A percentile compares a stretch with the other conserved stretches of the same genome.
These are phyloP conservation scores for Aptenodytes forsteri DNA, from an alignment of 2,113 vertebrate species.

Conservation along the genomic window DNA sequence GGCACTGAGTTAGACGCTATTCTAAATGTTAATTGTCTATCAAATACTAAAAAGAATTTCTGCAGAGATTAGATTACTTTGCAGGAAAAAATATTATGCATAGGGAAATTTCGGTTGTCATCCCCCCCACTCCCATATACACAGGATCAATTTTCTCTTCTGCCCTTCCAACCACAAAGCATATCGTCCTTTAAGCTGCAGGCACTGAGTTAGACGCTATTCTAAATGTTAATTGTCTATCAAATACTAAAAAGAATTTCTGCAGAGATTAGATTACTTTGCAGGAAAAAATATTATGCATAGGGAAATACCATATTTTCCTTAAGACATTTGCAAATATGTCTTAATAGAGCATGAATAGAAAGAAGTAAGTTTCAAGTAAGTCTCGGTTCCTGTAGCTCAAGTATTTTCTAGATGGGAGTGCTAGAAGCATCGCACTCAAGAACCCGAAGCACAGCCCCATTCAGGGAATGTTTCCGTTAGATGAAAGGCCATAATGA, in stretches of 20 bases:
- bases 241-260: not conserved
- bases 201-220: not conserved
- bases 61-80: not conserved
- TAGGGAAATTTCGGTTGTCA: not conserved
- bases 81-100: not conserved
- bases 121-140: not conserved
- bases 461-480: not conserved
- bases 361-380: not conserved
- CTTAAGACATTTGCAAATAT: not conserved
- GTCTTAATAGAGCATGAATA: not conserved
- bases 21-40: not conserved
- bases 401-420: not conserved
- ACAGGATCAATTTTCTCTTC: not conserved
- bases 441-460: not conserved
- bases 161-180: not conserved
- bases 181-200: not conserved
- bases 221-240: not conserved
- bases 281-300: not conserved
- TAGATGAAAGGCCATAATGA: not conserved
- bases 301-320: not conserved
- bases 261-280: not conserved
- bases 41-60: not conserved
- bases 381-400: not conserved
- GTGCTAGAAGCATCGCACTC: not conserved
- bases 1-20: not conserved